Evolutionary conservation across 2,797 vertebrate genomes (phyloP).

Genomic region (Platalea minor): DNA sequence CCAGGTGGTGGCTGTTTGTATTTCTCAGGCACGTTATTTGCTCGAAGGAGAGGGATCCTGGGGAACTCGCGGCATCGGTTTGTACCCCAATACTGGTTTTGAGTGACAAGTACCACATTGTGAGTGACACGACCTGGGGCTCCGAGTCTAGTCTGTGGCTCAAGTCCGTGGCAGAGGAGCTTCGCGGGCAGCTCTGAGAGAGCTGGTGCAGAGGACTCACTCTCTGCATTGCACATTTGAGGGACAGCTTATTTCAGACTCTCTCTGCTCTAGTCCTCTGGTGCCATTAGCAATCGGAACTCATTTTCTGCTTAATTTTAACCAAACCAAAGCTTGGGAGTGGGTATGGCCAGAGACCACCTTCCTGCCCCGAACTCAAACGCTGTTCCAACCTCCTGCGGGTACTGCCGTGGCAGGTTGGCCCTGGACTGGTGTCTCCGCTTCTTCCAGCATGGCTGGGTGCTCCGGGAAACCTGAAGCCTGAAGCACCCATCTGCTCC

Average conservation of each 20-base stretch:
- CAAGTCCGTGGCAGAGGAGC: not conserved
- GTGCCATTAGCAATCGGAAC: not conserved
- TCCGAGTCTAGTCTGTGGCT: not conserved
- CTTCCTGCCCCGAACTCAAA: not conserved
- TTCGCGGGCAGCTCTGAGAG: not conserved
- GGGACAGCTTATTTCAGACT: not conserved
- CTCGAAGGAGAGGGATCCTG: not conserved
- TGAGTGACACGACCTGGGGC: not conserved
- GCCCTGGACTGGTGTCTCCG: not conserved
- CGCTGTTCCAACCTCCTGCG: not conserved
- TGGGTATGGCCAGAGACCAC: not conserved
- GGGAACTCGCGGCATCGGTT: not conserved
- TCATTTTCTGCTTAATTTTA: not conserved
- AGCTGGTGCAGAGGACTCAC: rapidly evolving
- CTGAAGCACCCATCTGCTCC: not conserved
- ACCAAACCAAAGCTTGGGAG: not conserved
- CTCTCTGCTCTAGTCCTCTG: not conserved
- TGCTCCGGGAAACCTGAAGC: not conserved
- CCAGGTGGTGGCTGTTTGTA: not conserved
- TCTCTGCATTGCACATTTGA: not conserved
- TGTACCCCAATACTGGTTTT: not conserved
- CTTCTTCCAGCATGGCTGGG: not conserved
- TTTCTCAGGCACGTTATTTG: not conserved
- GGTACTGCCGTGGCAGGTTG: not conserved
- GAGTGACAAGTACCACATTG: not conserved